Evolutionary conservation across 1,140 invertebrate species (phyloP), one percentile per base, ranked within the genome.

Genomic region (Oryzaephilus surinamensis): DNA sequence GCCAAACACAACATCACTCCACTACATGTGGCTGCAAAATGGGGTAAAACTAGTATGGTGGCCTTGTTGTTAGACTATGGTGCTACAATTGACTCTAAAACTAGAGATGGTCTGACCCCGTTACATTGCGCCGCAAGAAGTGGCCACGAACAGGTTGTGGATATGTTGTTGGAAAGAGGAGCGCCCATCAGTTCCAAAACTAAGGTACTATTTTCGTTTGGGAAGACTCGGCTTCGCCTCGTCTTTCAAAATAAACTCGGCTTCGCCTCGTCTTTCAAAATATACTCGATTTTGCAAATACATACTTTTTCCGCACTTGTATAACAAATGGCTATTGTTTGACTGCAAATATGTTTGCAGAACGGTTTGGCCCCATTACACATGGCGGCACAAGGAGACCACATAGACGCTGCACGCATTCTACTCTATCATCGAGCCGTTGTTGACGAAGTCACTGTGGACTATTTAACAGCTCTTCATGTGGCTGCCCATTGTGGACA

Each of bases 31-130:
- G 94, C 95, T 27, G 86, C 94, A 14, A 97, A 99, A 71, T 99
- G 96, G 96, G 97, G 96, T 48, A 96, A 97, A 68, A 80, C 79
- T 26, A 96, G 96, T 56, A 95, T 99, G 88, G 94, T 97, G 3
- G 77, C 81, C 6, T 70, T 98, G 20, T 70, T 99, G 20, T 67
- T 98, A 35, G 88, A 95, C 54, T 84, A 87, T 54, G 86, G 85
- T 15, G 93, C 91, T 8, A 84, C 86, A 54, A 93, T 97, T 36
- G 93, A 98, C 61, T 84, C 90, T 2, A 86, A 91, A 58, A 99
- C 95, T 0, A 66, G 92, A 42, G 95, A 98, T 64, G 92, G 95
- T 1, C 69, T 98, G 32, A 97, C 94, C 2, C 90, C 91, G 1
- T 64, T 89, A 16, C 84, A 88, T 52, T 88, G 96, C 66, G 94